Conservation (phyloP, 2,888 invertebrate genomes). For the Ligdia adustata region DNA sequence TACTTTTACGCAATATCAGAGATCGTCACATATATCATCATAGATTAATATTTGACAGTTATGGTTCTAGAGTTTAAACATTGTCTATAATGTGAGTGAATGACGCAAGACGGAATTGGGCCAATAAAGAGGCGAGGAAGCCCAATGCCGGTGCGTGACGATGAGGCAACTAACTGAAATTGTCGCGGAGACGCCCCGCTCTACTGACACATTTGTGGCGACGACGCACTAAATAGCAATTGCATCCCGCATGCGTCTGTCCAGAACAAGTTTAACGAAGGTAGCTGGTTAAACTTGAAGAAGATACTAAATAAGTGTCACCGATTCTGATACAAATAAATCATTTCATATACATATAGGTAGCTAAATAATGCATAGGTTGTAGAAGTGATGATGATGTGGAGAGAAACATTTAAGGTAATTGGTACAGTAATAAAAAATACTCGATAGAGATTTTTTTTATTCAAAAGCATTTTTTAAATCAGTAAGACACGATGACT, state of each 20-base stretch:
- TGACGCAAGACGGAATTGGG: constrained; percentile 49
- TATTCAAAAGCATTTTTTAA: too few relatives aligned
- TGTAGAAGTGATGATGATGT: too few relatives aligned
- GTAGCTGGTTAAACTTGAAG: not conserved
- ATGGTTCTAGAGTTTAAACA: constrained; percentile 6
- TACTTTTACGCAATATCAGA: too few relatives aligned
- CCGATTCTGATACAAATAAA: too few relatives aligned
- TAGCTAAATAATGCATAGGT: too few relatives aligned
- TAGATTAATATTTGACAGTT: too few relatives aligned
- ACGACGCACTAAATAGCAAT: constrained; percentile 64
- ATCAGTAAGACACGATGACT: not conserved
- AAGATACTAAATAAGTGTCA: not conserved
- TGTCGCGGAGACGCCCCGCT: constrained; percentile 67
- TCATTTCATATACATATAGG: too few relatives aligned
- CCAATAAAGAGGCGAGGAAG: constrained; percentile 45
- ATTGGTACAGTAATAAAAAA: too few relatives aligned
- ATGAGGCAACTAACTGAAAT: constrained; percentile 59
- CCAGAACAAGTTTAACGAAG: constrained; percentile 3
- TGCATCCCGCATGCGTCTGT: constrained; percentile 57
- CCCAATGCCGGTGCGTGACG: constrained; percentile 39
- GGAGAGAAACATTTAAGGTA: too few relatives aligned
- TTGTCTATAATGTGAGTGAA: constrained; percentile 15
- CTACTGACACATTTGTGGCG: constrained; percentile 69
- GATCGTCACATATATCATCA: too few relatives aligned
- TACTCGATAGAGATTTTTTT: too few relatives aligned